These are phyloP conservation scores for Intellagama lesueurii DNA, from an alignment of 2,797 vertebrate species.

Conservation along the genomic window DNA sequence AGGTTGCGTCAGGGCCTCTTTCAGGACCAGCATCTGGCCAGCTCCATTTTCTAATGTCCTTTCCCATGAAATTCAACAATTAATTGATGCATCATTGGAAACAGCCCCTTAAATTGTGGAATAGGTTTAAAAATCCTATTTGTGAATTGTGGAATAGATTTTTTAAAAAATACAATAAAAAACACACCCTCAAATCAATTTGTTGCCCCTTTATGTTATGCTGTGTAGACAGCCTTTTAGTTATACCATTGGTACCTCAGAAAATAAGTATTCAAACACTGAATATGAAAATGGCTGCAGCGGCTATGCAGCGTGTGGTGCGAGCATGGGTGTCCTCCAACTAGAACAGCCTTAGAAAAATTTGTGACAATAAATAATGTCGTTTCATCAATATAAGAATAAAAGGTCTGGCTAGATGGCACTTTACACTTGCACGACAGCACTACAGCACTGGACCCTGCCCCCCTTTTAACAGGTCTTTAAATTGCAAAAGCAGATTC, in stretches of 20 bases:
- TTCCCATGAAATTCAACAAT: not conserved
- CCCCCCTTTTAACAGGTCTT: not conserved
- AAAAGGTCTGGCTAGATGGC: constrained; percentile 32
- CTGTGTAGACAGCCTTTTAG: constrained; percentile 35
- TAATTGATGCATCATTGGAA: constrained; percentile 3
- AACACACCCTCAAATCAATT: too few species aligned
- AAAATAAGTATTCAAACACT: constrained; percentile 19
- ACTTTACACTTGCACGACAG: not conserved
- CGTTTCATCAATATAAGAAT: constrained; percentile 55
- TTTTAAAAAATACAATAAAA: too few species aligned
- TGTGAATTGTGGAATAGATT: too few species aligned
- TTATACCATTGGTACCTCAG: constrained; percentile 5
- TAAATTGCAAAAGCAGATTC: not conserved
- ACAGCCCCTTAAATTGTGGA: not conserved
- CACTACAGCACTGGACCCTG: not conserved
- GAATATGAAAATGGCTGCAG: constrained; percentile 28
- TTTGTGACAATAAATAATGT: constrained; percentile 54
- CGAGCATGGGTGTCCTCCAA: constrained; percentile 1
- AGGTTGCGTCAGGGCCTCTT: too few species aligned
- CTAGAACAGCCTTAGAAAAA: not conserved
- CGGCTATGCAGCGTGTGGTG: not conserved
- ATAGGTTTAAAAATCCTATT: not conserved
- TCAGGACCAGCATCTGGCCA: too few species aligned
- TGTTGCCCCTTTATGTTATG: constrained; percentile 37
- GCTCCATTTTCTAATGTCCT: too few species aligned